phyloP scores from a whole-genome alignment of 2,113 vertebrate genomes.

The Nicator chloris region DNA sequence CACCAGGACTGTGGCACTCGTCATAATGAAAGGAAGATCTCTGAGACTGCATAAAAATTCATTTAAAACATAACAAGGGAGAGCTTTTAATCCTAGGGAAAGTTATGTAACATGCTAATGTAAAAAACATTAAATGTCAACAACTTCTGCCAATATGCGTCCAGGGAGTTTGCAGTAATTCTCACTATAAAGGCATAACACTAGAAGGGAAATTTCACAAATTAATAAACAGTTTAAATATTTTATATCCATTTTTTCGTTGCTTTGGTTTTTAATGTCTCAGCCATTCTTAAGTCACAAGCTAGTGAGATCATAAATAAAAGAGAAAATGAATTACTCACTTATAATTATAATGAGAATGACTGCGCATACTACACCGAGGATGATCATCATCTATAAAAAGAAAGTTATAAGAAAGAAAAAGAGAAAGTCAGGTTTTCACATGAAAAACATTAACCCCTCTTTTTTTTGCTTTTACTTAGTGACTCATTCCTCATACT shows the following conservation, averaged over 20 bases:
- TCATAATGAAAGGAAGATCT: not conserved
- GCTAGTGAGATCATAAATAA: not conserved
- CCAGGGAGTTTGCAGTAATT: not conserved
- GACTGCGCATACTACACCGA: constrained; percentile 70
- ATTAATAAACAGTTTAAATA: not conserved
- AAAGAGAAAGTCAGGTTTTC: constrained; percentile 30
- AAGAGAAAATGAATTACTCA: constrained; percentile 57
- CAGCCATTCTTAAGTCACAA: not conserved
- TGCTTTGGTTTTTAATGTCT: not conserved
- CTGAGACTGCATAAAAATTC: not conserved
- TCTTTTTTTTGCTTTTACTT: not conserved
- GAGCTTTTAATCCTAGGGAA: not conserved
- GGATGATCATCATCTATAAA: constrained; percentile 75
- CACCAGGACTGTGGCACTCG: not conserved
- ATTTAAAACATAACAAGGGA: not conserved
- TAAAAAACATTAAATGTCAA: not conserved
- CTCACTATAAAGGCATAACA: not conserved
- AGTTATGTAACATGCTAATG: not conserved
- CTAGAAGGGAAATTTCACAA: not conserved
- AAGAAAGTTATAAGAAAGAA: constrained; percentile 9
- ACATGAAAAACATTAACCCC: not conserved
- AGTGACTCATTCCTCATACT: not conserved
- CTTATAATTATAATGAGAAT: constrained; percentile 75
- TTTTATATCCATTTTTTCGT: not conserved
- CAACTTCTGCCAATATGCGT: not conserved